Base-by-base conservation (phyloP, 2,797 vertebrate species). In the Helicolenus hilgendorfi region DNA sequence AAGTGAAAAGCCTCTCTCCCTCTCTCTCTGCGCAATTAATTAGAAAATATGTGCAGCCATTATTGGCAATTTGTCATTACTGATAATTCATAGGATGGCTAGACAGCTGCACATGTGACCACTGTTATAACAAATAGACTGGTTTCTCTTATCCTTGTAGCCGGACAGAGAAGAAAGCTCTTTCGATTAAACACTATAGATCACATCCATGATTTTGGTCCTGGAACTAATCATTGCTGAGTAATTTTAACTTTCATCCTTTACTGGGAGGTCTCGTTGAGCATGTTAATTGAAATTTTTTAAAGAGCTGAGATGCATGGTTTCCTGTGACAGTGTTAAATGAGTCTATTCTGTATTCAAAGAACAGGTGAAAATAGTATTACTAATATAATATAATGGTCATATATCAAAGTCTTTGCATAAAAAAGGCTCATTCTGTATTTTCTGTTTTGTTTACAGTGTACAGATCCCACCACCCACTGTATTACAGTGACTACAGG, bases 221-320 rank as follows among this genome's bases (percentile, higher is more conserved):
- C 65, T 89, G 83, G 41, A 94, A 93, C 41, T 49, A 49, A 49
- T 20, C 41, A 49, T 49, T 49, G 41, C 15, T 94, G 85, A 86
- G 86, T 94, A 72, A 89, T 91, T 94, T 89, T 82, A 93, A 89
- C 72, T 90, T 89, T 85, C 81, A 74, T 71, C 72, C 49, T 64
- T 64, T 36, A 56, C 49, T 70, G 35, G 45, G 80, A 0, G 36
- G 18, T 77, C 83, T 94, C 90, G 88, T 3, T 84, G 90, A 87
- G 70, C 62, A 74, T 77, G 87, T 85, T 96, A 94, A 95, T 95
- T 95, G 91, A 91, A 95, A 87, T 83, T 36, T 88, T 92, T 92
- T 58, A 91, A 77, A 78, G 63, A 62, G 67, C 64, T 58, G 58
- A 85, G 83, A 81, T 79, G 35, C 86, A 90, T 77, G 86, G 72